These are phyloP conservation scores for Notothenia rossii DNA, from an alignment of 2,113 vertebrate genomes.

Conservation along the genomic window DNA sequence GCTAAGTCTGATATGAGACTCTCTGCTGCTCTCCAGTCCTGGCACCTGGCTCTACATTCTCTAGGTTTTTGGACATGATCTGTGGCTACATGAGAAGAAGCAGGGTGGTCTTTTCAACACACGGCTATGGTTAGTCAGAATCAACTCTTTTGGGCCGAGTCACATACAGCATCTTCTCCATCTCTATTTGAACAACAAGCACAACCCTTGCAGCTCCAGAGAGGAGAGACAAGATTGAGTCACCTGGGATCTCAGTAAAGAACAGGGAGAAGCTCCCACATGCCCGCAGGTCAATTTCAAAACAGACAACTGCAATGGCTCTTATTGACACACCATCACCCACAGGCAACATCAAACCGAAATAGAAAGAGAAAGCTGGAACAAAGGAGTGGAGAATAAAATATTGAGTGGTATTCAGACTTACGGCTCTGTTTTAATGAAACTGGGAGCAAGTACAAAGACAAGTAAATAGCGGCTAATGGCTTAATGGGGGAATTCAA, in stretches of 20 bases:
- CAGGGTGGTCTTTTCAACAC: slow-evolving; percentile 66
- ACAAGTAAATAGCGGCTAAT: neutral
- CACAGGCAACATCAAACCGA: slow-evolving; percentile 50
- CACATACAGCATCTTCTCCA: slow-evolving; percentile 23
- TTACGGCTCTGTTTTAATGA: slow-evolving; percentile 53
- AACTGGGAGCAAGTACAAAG: slow-evolving; percentile 25
- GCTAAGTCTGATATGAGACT: neutral
- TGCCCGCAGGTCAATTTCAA: slow-evolving; percentile 67
- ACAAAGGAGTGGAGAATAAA: slow-evolving; percentile 40
- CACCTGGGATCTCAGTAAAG: slow-evolving; percentile 65
- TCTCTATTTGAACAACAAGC: slow-evolving; percentile 45
- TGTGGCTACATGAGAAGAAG: slow-evolving; percentile 30
- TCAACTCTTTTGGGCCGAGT: slow-evolving; percentile 14
- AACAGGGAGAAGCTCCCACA: slow-evolving; percentile 61
- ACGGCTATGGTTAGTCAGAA: slow-evolving; percentile 18
- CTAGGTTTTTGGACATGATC: neutral
- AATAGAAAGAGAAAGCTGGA: slow-evolving; percentile 51
- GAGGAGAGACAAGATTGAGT: slow-evolving; percentile 55
- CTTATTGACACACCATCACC: slow-evolving; percentile 62
- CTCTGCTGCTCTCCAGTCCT: neutral
- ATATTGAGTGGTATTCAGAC: slow-evolving; percentile 34
- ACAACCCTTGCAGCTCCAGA: slow-evolving; percentile 45
- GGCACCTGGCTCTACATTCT: neutral
- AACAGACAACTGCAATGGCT: slow-evolving; percentile 64
- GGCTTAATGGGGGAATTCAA: slow-evolving; percentile 16